A percentile compares a stretch with the other conserved stretches of the same genome.
Conservation (phyloP, 2,113 vertebrate genomes). For the Fregetta grallaria region DNA sequence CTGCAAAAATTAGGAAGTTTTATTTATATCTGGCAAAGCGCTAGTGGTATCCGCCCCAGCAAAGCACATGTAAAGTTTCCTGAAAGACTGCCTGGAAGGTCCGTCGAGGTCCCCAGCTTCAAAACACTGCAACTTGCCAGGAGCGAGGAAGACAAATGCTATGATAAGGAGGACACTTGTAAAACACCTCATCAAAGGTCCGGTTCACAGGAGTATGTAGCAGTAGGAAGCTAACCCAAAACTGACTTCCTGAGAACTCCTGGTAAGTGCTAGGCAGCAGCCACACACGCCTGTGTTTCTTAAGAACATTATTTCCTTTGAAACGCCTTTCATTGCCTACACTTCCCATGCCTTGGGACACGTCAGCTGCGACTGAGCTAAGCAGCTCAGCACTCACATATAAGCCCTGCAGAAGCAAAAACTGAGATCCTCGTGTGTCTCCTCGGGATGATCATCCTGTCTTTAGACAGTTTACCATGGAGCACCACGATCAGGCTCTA, state of each 20-base stretch:
- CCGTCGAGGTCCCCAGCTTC: neutral
- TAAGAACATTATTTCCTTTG: neutral
- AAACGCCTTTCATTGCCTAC: neutral
- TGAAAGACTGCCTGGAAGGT: neutral
- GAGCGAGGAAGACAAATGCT: neutral
- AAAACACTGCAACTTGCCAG: neutral
- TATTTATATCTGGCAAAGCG: neutral
- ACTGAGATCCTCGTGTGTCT: neutral
- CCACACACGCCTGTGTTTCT: neutral
- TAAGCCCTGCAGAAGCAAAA: neutral
- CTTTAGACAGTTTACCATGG: neutral
- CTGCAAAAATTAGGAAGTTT: neutral
- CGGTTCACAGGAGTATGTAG: neutral
- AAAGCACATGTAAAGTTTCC: neutral
- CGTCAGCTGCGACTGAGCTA: neutral
- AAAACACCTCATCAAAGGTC: neutral
- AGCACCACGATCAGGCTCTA: neutral
- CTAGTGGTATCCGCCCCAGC: neutral
- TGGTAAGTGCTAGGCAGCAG: neutral
- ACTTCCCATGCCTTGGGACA: neutral
- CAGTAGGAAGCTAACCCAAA: neutral
- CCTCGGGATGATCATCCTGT: neutral
- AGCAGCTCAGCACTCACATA: neutral
- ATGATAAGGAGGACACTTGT: neutral
- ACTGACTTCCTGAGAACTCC: neutral